Evolutionary conservation across 2,888 invertebrate genomes (phyloP), one percentile per base, ranked within the genome.

Genomic region (Melieria picta): DNA sequence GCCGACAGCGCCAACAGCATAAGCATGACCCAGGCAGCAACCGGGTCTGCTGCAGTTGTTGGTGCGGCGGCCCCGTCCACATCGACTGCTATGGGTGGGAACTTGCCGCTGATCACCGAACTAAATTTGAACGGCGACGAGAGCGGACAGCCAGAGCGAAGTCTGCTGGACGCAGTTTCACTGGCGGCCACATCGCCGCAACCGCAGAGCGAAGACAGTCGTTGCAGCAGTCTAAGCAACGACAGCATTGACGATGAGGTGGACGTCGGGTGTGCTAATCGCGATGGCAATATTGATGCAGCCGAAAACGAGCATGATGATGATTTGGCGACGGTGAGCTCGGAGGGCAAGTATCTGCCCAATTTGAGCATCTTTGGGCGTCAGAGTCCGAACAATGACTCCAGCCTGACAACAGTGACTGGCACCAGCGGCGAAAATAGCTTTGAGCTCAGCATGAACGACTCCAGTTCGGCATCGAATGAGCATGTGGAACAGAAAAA

Each of bases 341-440:
- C 76, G 6, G 75, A 79, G 52, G 82, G 81, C 42, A 73, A 77
- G 4, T 83, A 83, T 13, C 75, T 83, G 65, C 85, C 82, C 7
- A 84, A 85, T 75, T 75, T 84, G 55, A 85, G 86, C 69, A 79
- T 84, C 56, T 79, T 84, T 13, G 86, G 86, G 5, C 84, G 82
- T 64, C 81, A 80, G 1, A 83, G 79, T 69, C 84, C 84, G 7
- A 83, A 84, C 72, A 85, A 86, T 70, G 86, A 86, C 74, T 86
- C 86, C 11, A 86, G 86, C 74, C 78, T 86, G 60, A 86, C 86
- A 3, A 86, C 84, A 56, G 85, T 86, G 7, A 86, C 86, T 3
- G 85, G 83, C 43, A 86, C 85, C 7, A 86, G 85, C 71, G 86
- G 85, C 10, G 86, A 86, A 11, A 86, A 85, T 72, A 85, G 85